Evolutionary conservation across 2,888 invertebrate species (phyloP).

Genomic region (Saturnia pavonia): DNA sequence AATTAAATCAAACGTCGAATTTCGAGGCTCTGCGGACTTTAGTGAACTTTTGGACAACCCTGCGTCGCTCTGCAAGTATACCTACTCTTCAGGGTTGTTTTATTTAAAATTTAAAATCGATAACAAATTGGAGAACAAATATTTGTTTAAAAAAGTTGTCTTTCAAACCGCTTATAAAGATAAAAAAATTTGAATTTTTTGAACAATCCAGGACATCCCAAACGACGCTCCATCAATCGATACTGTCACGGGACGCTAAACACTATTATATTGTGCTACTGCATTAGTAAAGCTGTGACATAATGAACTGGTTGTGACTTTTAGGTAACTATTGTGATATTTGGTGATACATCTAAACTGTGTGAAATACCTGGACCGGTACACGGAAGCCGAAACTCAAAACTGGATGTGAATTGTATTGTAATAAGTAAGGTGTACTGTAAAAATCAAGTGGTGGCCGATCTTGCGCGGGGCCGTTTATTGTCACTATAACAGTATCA

Average conservation of each 20-base stretch:
- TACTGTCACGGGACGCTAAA: constrained; percentile 40
- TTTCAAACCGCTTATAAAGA: neutral
- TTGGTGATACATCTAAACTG: constrained; percentile 57
- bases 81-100: constrained; percentile 43
- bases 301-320: constrained; percentile 76
- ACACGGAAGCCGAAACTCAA: constrained; percentile 17
- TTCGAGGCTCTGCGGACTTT: constrained; percentile 68
- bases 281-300: constrained; percentile 78
- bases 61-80: constrained; percentile 40
- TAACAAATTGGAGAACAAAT: neutral
- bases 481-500: constrained; percentile 71
- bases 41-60: constrained; percentile 71
- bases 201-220: constrained; percentile 33
- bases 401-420: constrained; percentile 5
- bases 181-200: constrained; percentile 7
- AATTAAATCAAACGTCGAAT: constrained; percentile 73
- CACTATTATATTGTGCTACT: constrained; percentile 70
- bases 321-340: constrained; percentile 81
- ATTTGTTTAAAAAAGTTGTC: no score
- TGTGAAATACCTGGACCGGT: constrained; percentile 18
- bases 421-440: constrained; percentile 15
- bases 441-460: constrained; percentile 21
- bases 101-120: constrained; percentile 14
- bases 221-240: constrained; percentile 29
- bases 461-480: constrained; percentile 36